Base-by-base conservation (phyloP, 2,113 vertebrate genomes). In the Scophthalmus maximus region DNA sequence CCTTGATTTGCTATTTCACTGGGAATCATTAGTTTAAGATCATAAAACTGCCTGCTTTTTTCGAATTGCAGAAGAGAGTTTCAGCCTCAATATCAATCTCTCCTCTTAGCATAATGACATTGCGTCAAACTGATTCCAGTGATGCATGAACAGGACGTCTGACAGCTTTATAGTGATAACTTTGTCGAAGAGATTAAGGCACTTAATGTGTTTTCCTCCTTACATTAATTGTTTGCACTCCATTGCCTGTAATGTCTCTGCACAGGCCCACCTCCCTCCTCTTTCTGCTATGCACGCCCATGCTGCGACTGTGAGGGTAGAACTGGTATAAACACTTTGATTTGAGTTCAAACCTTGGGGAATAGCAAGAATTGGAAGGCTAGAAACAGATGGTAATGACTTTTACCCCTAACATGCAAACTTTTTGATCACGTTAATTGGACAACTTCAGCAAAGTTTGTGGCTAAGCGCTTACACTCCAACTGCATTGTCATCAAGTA, bases 381-480 rank as follows among this genome's bases (percentile, higher is more conserved):
- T 90, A 70, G 78, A 90, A 93, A 92, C 91, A 93, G 92, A 93
- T 92, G 92, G 91, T 91, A 90, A 91, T 91, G 78, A 65, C 76
- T 86, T 84, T 85, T 74, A 83, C 78, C 66, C 56, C 79, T 72
- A 90, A 90, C 82, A 76, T 73, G 61, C 76, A 88, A 89, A 91
- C 87, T 88, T 90, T 92, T 87, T 89, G 88, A 92, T 94, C 82
- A 90, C 88, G 78, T 87, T 93, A 93, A 92, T 92, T 93, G 82
- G 90, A 91, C 91, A 86, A 91, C 84, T 92, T 87, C 61, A 76
- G 83, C 58, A 66, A 92, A 91, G 84, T 92, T 91, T 79, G 76
- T 51, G 40, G 71, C 73, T 26, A 47, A 84, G 68, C 76, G 46
- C 73, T 79, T 61, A 42, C 59, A 78, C 72, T 68, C 34, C 70